These are phyloP conservation scores for Ecdyonurus torrentis DNA, from an alignment of 2,888 invertebrate genomes.

Conservation along the genomic window DNA sequence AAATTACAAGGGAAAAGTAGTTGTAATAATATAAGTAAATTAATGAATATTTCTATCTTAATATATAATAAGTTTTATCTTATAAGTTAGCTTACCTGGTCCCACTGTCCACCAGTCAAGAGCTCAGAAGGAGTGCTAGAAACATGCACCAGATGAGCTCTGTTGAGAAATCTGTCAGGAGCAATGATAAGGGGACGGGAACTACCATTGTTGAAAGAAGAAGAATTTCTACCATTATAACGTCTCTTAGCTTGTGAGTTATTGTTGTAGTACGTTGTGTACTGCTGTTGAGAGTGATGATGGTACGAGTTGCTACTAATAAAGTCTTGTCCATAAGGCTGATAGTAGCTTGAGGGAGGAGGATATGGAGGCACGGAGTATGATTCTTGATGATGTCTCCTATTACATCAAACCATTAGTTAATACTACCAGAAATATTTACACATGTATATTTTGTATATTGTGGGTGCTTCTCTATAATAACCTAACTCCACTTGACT, in stretches of 20 bases:
- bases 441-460: too few relatives aligned
- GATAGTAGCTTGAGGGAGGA: background rate
- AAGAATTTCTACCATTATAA: background rate
- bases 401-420: background rate
- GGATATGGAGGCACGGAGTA: background rate
- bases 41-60: too few relatives aligned
- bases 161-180: conserved; percentile 51
- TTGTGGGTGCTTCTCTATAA: too few relatives aligned
- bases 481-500: too few relatives aligned
- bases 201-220: background rate
- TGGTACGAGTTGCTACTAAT: too few relatives aligned
- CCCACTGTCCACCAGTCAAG: conserved; percentile 26
- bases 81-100: conserved; percentile 8
- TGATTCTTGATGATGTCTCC: background rate
- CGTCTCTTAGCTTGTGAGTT: background rate
- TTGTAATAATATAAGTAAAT: background rate
- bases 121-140: conserved; percentile 43
- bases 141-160: conserved; percentile 47
- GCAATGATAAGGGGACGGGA: conserved; percentile 20
- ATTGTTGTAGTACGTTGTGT: background rate
- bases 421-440: too few relatives aligned
- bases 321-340: background rate
- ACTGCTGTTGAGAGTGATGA: background rate
- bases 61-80: too few relatives aligned
- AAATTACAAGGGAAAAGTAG: background rate